phyloP scores from a whole-genome alignment of 2,888 invertebrate genomes.

The Xanthia icteritia region DNA sequence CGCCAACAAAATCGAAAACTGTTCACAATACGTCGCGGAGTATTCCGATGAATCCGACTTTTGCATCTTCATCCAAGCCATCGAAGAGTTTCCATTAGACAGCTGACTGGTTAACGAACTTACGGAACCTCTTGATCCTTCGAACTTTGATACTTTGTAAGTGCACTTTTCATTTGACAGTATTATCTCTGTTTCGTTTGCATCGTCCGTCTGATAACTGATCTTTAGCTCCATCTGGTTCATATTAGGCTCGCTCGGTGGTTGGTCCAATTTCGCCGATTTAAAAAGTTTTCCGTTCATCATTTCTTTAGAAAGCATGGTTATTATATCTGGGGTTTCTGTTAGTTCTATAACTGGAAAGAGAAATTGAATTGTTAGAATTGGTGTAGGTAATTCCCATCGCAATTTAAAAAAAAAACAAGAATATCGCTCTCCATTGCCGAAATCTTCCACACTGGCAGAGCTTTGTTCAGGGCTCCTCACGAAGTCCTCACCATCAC shows the following conservation, averaged over 20 bases:
- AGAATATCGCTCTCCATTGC: not conserved
- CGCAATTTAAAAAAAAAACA: not conserved
- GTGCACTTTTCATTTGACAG: slow-evolving; percentile 82
- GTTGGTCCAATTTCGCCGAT: slow-evolving; percentile 77
- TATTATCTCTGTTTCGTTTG: slow-evolving; percentile 83
- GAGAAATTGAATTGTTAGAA: slow-evolving; percentile 24
- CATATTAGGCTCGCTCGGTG: slow-evolving; percentile 69
- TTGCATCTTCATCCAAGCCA: slow-evolving; percentile 90
- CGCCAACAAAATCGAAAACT: slow-evolving; percentile 90
- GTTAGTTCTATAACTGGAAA: slow-evolving; percentile 92
- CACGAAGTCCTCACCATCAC: not conserved
- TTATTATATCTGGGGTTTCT: slow-evolving; percentile 89
- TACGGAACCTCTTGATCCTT: slow-evolving; percentile 78
- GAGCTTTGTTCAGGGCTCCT: not conserved
- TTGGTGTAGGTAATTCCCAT: not conserved
- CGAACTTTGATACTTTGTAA: slow-evolving; percentile 83
- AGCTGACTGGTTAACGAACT: slow-evolving; percentile 82
- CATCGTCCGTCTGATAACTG: slow-evolving; percentile 81
- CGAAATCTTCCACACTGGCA: not conserved
- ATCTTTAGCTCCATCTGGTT: slow-evolving; percentile 83
- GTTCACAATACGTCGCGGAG: slow-evolving; percentile 89
- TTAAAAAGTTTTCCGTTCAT: slow-evolving; percentile 91
- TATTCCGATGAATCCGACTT: slow-evolving; percentile 84
- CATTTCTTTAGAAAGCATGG: slow-evolving; percentile 88
- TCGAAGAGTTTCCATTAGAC: slow-evolving; percentile 83